A percentile compares a stretch with the other conserved stretches of the same genome.
phyloP scores from a whole-genome alignment of 2,113 vertebrate species.

The Hypomesus transpacificus region DNA sequence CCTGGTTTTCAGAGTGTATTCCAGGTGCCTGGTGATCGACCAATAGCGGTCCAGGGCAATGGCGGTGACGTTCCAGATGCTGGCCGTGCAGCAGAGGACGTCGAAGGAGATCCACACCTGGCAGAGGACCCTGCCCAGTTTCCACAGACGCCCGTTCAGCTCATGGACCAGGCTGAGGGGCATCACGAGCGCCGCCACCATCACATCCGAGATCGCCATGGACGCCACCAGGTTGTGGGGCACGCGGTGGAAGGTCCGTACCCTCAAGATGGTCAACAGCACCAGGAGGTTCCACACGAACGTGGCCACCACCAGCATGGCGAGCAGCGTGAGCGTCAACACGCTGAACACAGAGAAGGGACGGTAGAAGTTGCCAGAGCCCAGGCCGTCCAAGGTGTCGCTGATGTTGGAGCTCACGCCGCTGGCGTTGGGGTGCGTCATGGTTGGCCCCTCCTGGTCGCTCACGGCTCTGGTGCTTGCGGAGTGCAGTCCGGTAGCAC shows the following conservation, averaged over 20 bases:
- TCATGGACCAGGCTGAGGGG: conserved; percentile 89
- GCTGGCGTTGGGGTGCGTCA: conserved; percentile 63
- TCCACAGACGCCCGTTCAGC: conserved; percentile 84
- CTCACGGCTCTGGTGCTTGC: conserved; percentile 36
- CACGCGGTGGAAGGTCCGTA: conserved; percentile 89
- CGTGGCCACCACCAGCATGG: conserved; percentile 85
- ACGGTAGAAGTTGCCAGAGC: conserved; percentile 58
- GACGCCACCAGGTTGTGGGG: conserved; percentile 96
- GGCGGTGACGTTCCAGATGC: conserved; percentile 97
- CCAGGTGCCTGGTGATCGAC: conserved; percentile 92
- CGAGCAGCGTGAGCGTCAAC: conserved; percentile 81
- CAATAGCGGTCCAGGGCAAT: conserved; percentile 96
- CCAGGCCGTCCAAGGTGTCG: conserved; percentile 27
- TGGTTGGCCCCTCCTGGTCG: conserved; percentile 27
- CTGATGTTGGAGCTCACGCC: conserved; percentile 50
- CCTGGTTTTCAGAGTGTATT: conserved; percentile 86
- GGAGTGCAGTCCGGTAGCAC: conserved; percentile 1
- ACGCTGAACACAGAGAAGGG: conserved; percentile 82
- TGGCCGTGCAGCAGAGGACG: conserved; percentile 95
- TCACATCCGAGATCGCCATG: conserved; percentile 90
- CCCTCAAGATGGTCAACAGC: conserved; percentile 88
- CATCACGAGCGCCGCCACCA: conserved; percentile 95
- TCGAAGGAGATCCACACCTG: conserved; percentile 93
- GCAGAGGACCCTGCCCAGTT: conserved; percentile 83
- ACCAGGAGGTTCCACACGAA: conserved; percentile 94